A percentile compares a stretch with the other conserved stretches of the same genome.
phyloP scores from a whole-genome alignment of 2,888 invertebrate species.

The Cryptops parisi region DNA sequence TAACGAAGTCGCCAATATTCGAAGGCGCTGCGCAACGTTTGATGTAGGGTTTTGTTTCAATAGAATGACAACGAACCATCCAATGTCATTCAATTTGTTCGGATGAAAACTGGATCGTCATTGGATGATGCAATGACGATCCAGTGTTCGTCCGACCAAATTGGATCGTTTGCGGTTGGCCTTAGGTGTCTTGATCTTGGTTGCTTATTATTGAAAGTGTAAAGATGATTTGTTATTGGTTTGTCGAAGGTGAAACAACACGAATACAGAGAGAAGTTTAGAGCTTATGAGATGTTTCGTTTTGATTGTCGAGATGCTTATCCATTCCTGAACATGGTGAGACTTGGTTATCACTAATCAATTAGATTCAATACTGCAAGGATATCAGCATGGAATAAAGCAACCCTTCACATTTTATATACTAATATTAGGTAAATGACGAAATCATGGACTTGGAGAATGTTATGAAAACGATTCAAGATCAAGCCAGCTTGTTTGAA shows the following conservation, averaged over 20 bases:
- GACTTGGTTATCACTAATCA: neutral
- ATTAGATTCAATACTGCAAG: neutral
- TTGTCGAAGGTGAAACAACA: slow-evolving; percentile 40
- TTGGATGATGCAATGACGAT: too few relatives aligned
- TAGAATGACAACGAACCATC: neutral
- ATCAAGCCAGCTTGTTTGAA: slow-evolving; percentile 85
- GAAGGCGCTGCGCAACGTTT: slow-evolving; percentile 70
- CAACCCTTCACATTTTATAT: too few relatives aligned
- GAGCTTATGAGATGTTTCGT: slow-evolving; percentile 30
- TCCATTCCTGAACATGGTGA: slow-evolving; percentile 1
- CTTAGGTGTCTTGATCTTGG: too few relatives aligned
- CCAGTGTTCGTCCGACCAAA: too few relatives aligned
- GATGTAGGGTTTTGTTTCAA: slow-evolving; percentile 42
- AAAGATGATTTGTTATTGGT: neutral
- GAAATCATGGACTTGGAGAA: slow-evolving; percentile 66
- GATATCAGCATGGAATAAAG: neutral
- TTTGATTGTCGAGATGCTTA: neutral
- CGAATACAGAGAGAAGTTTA: slow-evolving; percentile 77
- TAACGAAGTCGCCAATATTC: slow-evolving; percentile 77
- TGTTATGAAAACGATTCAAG: slow-evolving; percentile 71
- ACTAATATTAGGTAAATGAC: slow-evolving; percentile 55
- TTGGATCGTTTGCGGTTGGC: too few relatives aligned
- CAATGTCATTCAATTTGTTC: neutral
- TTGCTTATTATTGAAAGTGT: too few relatives aligned
- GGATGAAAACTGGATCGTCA: neutral